Base-by-base conservation (phyloP, 2,113 vertebrate species). In the Carassius auratus region DNA sequence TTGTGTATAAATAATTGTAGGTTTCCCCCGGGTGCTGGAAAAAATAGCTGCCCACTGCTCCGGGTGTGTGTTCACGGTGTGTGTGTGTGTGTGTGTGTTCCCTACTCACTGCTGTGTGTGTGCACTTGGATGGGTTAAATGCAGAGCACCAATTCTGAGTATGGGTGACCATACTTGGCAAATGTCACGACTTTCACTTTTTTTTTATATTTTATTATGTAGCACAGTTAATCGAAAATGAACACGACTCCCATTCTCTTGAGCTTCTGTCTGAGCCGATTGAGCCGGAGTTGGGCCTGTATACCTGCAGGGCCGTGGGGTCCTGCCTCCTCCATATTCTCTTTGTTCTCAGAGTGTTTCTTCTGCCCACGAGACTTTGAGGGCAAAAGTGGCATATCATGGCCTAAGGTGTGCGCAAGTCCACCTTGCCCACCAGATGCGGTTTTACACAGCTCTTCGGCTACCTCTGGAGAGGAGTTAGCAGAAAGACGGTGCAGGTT, bases 331-430 rank as follows among this genome's bases (percentile, higher is more conserved):
- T 99, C 98, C n/a, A 97, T 96, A 88, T 98, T 99, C 91, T 99
- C 98, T 92, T 98, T 99, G 94, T 99, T 98, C 92, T 99, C 98
- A 0, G 93, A 94, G 91, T 98, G 97, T 50, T 99, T 99, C 94
- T 96, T 97, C 89, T 96, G 92, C 0, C 96, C 95, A 48, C 97
- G 96, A 0, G 95, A 96, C 92, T 99, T 99, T 87, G 97, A 98
- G 87, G 98, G 97, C 86, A 99, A 95, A 83, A 97, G 90, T 68
- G 98, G 98, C 83, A 96, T 94, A 73, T 97, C 97, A 21, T 95
- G 95, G 86, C 92, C 89, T 84, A 94, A 93, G 8, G 93, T 87
- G 90, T 96, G 92, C 76, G 10, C 45, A 3, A 48, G 45, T 3
- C 96, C 96, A 0, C 96, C 89, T 78, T 97, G 96, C 1, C 96